phyloP scores from a whole-genome alignment of 1,140 invertebrate species.

The Drosophila azteca region DNA sequence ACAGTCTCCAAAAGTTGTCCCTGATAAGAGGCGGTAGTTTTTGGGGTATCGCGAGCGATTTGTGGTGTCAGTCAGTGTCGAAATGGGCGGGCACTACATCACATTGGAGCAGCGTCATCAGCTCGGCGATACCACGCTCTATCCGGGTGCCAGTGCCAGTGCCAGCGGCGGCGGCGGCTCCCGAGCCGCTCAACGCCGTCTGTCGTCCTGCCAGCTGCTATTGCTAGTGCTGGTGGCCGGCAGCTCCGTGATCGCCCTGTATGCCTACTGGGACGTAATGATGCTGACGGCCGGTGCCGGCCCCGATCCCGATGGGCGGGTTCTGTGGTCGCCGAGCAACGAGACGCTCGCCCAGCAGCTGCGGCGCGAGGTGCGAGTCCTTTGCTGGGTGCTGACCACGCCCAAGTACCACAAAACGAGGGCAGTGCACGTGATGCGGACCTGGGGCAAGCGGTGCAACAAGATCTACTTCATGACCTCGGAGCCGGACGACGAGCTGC shows the following conservation, averaged over 20 bases:
- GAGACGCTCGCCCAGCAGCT: constrained; percentile 45
- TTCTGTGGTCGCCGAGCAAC: neutral
- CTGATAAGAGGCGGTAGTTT: too few relatives aligned
- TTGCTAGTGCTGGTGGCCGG: constrained; percentile 18
- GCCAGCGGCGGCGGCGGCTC: too few relatives aligned
- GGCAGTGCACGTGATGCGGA: constrained; percentile 94
- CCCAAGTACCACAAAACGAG: constrained; percentile 94
- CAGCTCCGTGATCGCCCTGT: constrained; percentile 24
- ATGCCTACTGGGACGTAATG: constrained; percentile 57
- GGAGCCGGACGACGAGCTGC: constrained; percentile 86
- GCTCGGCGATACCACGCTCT: too few relatives aligned
- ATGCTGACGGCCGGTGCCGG: constrained; percentile 23
- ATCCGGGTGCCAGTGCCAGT: too few relatives aligned
- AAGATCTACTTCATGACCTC: constrained; percentile 95
- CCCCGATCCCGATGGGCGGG: too few relatives aligned
- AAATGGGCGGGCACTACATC: constrained; percentile 45
- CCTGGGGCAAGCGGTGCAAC: constrained; percentile 97
- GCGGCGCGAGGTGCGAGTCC: constrained; percentile 88
- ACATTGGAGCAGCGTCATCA: constrained; percentile 26
- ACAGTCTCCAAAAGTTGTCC: too few relatives aligned
- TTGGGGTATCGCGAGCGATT: neutral
- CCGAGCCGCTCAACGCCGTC: neutral
- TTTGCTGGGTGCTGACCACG: constrained; percentile 98
- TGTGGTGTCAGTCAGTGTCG: constrained; percentile 28
- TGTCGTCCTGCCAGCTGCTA: constrained; percentile 14